Evolutionary conservation across 2,797 vertebrate genomes (phyloP), one percentile per base, ranked within the genome.

Genomic region (Anniella stebbinsi): DNA sequence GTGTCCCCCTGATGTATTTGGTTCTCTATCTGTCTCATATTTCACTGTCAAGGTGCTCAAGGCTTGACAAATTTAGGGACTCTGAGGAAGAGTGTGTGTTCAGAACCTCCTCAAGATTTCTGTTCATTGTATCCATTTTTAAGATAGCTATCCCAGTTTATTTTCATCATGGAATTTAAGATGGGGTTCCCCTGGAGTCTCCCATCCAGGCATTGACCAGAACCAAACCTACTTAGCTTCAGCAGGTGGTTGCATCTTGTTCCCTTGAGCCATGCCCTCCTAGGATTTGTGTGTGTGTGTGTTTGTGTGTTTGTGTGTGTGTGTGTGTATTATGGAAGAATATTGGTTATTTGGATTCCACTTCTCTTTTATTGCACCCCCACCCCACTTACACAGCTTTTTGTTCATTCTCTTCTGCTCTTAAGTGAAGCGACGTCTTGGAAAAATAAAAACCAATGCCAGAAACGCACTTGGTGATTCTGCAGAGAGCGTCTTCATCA

Each of bases 401-500:
- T 81, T 81, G 41, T 85, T 80, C 36, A 60, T 70, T 70, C 28
- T 80, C 23, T 78, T 76, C 45, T 51, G 60, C 73, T 69, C 11
- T 33, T 57, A 72, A 80, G 17, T 28, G 69, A 73, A 30, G 1
- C 67, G 17, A 63, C 30, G 18, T 80, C 78, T 86, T 60, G 21
- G 73, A 36, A 77, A 33, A 54, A 75, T 30, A 73, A 84, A 63
- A 51, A 38, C 38, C 84, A 80, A 3, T 28, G 15, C 67, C 66
- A 60, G 89, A 81, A 90, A 90, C 7, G 23, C 54, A 13, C 70
- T 78, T 77, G 73, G 67, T 60, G 72, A 86, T 83, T 87, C 83
- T 67, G 36, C 67, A 83, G 80, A 89, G 87, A 33, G 80, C 54
- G 28, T 41, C 48, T 48, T 83, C 72, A 25, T 36, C 77, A 54